phyloP scores from a whole-genome alignment of 2,113 vertebrate species.

The Phaethornis superciliosus region DNA sequence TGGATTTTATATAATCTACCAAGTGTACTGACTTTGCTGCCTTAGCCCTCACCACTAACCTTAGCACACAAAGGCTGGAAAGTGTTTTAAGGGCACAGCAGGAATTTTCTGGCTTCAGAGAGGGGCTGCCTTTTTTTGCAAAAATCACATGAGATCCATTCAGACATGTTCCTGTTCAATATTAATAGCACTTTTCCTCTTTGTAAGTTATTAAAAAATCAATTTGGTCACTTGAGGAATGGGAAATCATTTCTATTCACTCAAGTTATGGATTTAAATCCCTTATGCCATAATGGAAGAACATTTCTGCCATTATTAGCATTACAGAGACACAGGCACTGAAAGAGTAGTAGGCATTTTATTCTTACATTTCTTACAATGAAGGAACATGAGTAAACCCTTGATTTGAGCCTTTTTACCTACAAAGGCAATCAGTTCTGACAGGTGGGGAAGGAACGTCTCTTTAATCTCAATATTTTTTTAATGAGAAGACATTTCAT shows the following conservation, averaged over 20 bases:
- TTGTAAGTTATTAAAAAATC: conserved; percentile 33
- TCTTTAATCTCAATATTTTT: background rate
- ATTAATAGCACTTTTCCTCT: conserved; percentile 14
- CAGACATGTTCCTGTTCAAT: background rate
- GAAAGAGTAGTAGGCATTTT: background rate
- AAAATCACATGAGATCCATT: conserved; percentile 1
- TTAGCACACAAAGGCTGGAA: background rate
- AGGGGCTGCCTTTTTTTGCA: background rate
- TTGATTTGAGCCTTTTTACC: background rate
- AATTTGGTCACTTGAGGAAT: conserved; percentile 13
- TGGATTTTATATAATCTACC: background rate
- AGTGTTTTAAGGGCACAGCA: background rate
- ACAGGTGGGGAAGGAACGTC: background rate
- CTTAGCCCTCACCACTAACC: background rate
- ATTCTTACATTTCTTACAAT: background rate
- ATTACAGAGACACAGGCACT: background rate
- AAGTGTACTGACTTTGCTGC: background rate
- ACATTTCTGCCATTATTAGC: background rate
- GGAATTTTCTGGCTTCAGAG: background rate
- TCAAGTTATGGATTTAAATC: conserved; percentile 25
- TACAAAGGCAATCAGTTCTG: background rate
- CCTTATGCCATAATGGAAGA: background rate
- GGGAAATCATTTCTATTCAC: background rate
- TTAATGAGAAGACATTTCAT: background rate
- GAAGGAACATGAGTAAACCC: background rate